Base-by-base conservation (phyloP, 2,113 vertebrate species). In the Nansenia antarctica region DNA sequence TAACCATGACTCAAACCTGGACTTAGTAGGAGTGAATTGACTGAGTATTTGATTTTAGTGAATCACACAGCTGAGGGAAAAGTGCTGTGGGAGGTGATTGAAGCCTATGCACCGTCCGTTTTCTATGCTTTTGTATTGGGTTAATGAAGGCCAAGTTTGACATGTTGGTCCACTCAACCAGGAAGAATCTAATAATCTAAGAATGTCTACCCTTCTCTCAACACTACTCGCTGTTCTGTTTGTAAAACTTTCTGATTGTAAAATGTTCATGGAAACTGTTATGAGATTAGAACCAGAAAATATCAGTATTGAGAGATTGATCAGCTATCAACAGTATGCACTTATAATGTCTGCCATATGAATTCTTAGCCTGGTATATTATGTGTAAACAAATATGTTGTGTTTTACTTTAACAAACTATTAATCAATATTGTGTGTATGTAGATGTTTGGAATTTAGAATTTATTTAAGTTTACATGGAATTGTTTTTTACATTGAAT, bases 281-380 rank as follows among this genome's bases (percentile, higher is more conserved):
- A 39, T 47, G 3, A 70, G 49, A 5, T 6, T 47, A 62, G 4
- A 49, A 35, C 62, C 7, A 60, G 29, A 73, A 39, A 2, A 62
- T 62, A 26, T 80, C 74, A 75, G 79, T 87, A 81, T 82, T 79
- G 79, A 62, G 79, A 62, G 70, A 4, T 53, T 61, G 20, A 70
- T 42, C 12, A 32, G 70, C 45, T 58, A 30, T 54, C 30, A 26
- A 37, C 20, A 26, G 42, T 49, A 73, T 67, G 66, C 62, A 77
- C 58, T 72, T 73, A 63, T 32, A 3, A 67, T 72, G 27, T 42
- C 53, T 3, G 2, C 22, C 18, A 39, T 61, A 61, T 35, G 8
- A 61, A n/a, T 59, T 20, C 30, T 9, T 8, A 20, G 15, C 18
- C 29, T n/a, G 15, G 12, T 18, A 20, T 22, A 5, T 11, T 22